Conservation (phyloP, 2,888 invertebrate genomes). For the Phalera bucephala region DNA sequence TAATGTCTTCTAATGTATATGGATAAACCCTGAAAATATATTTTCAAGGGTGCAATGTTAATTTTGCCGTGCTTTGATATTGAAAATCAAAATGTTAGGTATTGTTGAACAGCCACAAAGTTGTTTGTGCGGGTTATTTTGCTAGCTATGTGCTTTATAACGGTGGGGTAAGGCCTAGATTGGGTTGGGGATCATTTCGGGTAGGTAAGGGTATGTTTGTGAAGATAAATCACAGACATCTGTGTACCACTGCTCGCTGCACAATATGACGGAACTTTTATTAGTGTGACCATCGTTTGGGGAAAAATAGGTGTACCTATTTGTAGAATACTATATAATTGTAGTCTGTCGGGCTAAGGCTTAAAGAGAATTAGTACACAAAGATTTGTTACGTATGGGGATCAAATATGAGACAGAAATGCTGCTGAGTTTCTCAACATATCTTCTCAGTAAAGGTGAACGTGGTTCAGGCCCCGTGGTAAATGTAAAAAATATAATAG, state of each 20-base stretch:
- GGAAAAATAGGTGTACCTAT: not conserved
- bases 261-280: slow-evolving; percentile 26
- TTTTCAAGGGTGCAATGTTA: not conserved
- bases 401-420: no score
- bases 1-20: not conserved
- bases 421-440: no score
- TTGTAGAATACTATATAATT: no score
- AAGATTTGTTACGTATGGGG: no score
- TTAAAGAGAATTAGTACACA: no score
- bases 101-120: slow-evolving; percentile 20
- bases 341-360: no score
- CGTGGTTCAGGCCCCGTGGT: no score
- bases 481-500: no score
- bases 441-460: no score
- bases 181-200: not conserved
- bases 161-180: slow-evolving; percentile 4
- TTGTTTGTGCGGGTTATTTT: not conserved
- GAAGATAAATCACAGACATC: slow-evolving; percentile 39
- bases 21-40: not conserved
- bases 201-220: slow-evolving; percentile 3
- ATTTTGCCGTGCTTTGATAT: slow-evolving; percentile 12
- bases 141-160: not conserved
- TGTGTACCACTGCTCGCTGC: slow-evolving; percentile 33
- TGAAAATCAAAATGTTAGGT: slow-evolving; percentile 30
- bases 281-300: slow-evolving; percentile 1